These are phyloP conservation scores for Meloidogyne hapla DNA, from an alignment of 1,140 invertebrate genomes.

Conservation along the genomic window DNA sequence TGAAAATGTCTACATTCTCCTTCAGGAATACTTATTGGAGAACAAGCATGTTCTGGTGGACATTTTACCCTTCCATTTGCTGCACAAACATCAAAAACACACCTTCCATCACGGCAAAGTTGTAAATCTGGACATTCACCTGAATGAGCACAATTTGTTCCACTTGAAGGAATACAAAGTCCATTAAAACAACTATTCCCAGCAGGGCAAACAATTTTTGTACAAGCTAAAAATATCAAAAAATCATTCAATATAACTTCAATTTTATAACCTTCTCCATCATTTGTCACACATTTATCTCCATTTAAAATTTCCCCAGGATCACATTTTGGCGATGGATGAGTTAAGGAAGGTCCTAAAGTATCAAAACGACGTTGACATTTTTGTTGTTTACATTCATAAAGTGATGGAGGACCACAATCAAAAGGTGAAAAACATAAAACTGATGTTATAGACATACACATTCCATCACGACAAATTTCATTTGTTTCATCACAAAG, in stretches of 20 bases:
- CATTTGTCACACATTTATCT: slow-evolving; percentile 50
- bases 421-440: slow-evolving; percentile 59
- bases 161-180: slow-evolving; percentile 43
- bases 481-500: slow-evolving; percentile 53
- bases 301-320: slow-evolving; percentile 37
- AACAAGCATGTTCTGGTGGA: slow-evolving; percentile 49
- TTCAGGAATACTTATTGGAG: slow-evolving; percentile 32
- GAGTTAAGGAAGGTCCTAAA: slow-evolving; percentile 2
- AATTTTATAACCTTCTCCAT: slow-evolving; percentile 20
- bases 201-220: slow-evolving; percentile 47
- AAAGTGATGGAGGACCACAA: slow-evolving; percentile 49
- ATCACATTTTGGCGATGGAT: slow-evolving; percentile 35
- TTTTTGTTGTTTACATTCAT: slow-evolving; percentile 49
- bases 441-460: slow-evolving; percentile 41
- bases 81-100: slow-evolving; percentile 40
- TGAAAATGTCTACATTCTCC: slow-evolving; percentile 54
- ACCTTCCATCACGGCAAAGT: slow-evolving; percentile 37
- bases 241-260: not conserved
- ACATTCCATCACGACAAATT: slow-evolving; percentile 57
- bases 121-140: slow-evolving; percentile 31
- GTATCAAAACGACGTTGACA: slow-evolving; percentile 37
- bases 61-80: slow-evolving; percentile 32
- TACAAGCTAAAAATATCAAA: slow-evolving; percentile 48
- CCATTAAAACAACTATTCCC: slow-evolving; percentile 55
- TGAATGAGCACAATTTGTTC: slow-evolving; percentile 16